A percentile compares a stretch with the other conserved stretches of the same genome.
phyloP scores from a whole-genome alignment of 2,888 invertebrate species.

The Pollenia labialis region DNA sequence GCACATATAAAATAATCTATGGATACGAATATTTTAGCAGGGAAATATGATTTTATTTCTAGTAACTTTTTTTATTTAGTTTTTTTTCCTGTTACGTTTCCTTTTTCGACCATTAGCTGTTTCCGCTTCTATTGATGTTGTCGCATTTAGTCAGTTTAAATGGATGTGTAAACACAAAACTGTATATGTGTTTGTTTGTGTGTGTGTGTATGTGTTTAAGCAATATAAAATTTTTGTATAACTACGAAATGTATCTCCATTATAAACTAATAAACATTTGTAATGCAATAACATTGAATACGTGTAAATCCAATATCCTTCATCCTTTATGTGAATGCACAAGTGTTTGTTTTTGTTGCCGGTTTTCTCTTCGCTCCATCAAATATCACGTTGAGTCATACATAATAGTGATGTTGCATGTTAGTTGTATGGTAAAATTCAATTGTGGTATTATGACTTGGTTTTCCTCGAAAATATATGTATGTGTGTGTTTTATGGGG shows the following conservation, averaged over 20 bases:
- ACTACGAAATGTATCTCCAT: conserved; percentile 38
- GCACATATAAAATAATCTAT: background rate
- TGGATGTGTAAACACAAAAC: background rate
- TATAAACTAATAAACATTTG: conserved; percentile 69
- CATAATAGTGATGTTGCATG: background rate
- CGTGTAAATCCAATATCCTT: conserved; percentile 63
- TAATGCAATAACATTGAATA: conserved; percentile 47
- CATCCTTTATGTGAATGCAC: conserved; percentile 19
- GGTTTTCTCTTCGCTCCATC: background rate
- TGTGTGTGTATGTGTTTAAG: background rate
- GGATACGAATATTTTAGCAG: background rate
- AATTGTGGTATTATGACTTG: conserved; percentile 46
- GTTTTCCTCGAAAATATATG: conserved; percentile 32
- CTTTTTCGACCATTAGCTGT: conserved; percentile 59
- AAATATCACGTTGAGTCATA: conserved; percentile 6
- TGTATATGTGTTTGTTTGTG: background rate
- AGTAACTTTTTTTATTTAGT: conserved; percentile 36
- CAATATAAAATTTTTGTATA: conserved; percentile 5
- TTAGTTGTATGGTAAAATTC: conserved; percentile 27
- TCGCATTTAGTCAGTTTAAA: background rate
- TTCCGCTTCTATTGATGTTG: conserved; percentile 32
- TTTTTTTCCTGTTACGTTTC: conserved; percentile 48
- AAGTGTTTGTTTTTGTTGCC: background rate
- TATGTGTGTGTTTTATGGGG: too few relatives aligned
- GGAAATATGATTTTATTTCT: conserved; percentile 51